phyloP scores from a whole-genome alignment of 2,113 vertebrate species.

The Morone saxatilis region DNA sequence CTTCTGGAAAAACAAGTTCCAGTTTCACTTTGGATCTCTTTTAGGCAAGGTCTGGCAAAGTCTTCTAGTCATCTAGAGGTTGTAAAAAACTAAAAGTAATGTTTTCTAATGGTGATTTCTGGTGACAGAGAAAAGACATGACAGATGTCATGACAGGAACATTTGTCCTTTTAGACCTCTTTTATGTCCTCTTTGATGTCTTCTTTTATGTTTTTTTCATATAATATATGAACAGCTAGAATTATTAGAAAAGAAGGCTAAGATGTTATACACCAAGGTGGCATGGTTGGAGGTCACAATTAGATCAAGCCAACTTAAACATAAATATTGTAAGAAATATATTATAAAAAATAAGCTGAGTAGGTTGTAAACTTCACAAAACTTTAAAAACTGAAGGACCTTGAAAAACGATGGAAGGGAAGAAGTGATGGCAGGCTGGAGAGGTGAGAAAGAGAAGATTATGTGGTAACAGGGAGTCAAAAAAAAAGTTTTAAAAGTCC shows the following conservation, averaged over 20 bases:
- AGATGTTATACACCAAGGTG: not conserved
- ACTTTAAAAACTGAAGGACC: conserved; percentile 55
- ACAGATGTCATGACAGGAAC: not conserved
- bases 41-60: not conserved
- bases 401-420: conserved; percentile 47
- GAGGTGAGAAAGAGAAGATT: conserved; percentile 68
- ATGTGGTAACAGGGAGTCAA: conserved; percentile 50
- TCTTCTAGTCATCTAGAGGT: not conserved
- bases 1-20: not conserved
- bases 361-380: conserved; percentile 20
- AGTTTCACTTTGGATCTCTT: not conserved
- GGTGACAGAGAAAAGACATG: not conserved
- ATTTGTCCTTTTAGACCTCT: not conserved
- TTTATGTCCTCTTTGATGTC: too few species aligned
- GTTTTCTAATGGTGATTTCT: too few species aligned
- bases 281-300: not conserved
- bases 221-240: too few species aligned
- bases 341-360: not conserved
- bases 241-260: not conserved
- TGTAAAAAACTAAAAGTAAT: not conserved
- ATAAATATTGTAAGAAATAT: not conserved
- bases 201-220: too few species aligned
- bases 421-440: conserved; percentile 63
- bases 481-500: conserved; percentile 68
- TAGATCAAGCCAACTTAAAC: not conserved